A percentile compares a stretch with the other conserved stretches of the same genome.
Evolutionary conservation across 2,113 vertebrate genomes (phyloP).

Genomic region (Phalacrocorax carbo): DNA sequence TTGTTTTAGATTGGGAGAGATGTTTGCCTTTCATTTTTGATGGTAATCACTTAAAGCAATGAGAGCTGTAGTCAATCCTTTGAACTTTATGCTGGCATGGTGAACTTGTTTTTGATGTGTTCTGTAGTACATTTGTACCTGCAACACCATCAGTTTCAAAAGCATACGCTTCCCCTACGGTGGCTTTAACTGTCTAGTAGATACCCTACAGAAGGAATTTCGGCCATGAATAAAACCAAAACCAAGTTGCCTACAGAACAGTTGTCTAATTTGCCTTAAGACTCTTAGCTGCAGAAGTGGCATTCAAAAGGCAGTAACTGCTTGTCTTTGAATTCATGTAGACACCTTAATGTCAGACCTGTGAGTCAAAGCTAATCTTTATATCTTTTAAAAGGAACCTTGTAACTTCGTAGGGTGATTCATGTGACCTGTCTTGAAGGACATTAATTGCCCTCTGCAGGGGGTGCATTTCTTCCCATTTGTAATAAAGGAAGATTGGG

Average conservation of each 20-base stretch:
- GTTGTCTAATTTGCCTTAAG: neutral
- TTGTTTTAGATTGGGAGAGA: neutral
- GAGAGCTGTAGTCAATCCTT: neutral
- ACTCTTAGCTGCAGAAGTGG: neutral
- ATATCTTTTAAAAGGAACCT: neutral
- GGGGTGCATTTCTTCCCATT: neutral
- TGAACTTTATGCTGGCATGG: neutral
- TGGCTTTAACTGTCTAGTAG: neutral
- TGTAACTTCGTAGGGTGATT: neutral
- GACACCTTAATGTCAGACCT: neutral
- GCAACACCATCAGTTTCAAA: neutral
- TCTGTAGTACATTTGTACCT: neutral
- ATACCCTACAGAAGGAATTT: neutral
- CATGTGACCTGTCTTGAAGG: neutral
- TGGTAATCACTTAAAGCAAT: neutral
- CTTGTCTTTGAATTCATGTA: neutral
- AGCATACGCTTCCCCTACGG: neutral
- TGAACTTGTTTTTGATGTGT: neutral
- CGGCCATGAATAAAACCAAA: neutral
- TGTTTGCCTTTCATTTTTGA: neutral
- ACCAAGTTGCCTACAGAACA: neutral
- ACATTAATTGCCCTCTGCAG: neutral
- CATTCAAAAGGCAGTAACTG: neutral
- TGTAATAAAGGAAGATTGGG: neutral
- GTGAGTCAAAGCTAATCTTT: neutral